These are phyloP conservation scores for Drosophila truncata DNA, from an alignment of 1,140 invertebrate genomes.

Conservation along the genomic window DNA sequence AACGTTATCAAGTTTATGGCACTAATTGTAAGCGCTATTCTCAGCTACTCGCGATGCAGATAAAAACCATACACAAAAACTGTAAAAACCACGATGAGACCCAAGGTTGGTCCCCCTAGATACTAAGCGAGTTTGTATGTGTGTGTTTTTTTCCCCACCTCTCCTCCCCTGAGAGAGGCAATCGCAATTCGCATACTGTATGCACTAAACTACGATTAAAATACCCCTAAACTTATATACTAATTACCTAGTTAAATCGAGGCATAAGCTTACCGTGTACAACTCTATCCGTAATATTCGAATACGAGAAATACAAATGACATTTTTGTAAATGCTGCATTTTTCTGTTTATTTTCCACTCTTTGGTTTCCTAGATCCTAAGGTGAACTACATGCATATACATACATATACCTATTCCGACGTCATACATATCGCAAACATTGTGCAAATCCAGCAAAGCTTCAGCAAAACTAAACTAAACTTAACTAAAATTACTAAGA, in stretches of 20 bases:
- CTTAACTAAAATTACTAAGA: constrained; percentile 4
- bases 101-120: constrained; percentile 43
- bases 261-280: constrained; percentile 63
- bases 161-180: constrained; percentile 50
- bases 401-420: constrained; percentile 58
- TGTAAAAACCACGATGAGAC: constrained; percentile 43
- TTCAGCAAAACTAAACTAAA: constrained; percentile 8
- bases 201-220: constrained; percentile 74
- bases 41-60: constrained; percentile 49
- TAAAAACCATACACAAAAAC: constrained; percentile 46
- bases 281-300: constrained; percentile 66
- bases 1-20: constrained; percentile 70
- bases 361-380: constrained; percentile 55
- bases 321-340: constrained; percentile 70
- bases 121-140: constrained; percentile 57
- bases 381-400: constrained; percentile 46
- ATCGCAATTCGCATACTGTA: constrained; percentile 79
- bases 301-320: constrained; percentile 68
- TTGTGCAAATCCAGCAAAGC: constrained; percentile 68
- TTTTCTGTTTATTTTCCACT: constrained; percentile 38
- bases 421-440: constrained; percentile 78
- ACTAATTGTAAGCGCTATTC: constrained; percentile 51
- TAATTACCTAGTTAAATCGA: constrained; percentile 51
- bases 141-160: constrained; percentile 57
- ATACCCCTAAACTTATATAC: constrained; percentile 50